phyloP scores from a whole-genome alignment of 2,797 vertebrate species.

The Malurus splendens region DNA sequence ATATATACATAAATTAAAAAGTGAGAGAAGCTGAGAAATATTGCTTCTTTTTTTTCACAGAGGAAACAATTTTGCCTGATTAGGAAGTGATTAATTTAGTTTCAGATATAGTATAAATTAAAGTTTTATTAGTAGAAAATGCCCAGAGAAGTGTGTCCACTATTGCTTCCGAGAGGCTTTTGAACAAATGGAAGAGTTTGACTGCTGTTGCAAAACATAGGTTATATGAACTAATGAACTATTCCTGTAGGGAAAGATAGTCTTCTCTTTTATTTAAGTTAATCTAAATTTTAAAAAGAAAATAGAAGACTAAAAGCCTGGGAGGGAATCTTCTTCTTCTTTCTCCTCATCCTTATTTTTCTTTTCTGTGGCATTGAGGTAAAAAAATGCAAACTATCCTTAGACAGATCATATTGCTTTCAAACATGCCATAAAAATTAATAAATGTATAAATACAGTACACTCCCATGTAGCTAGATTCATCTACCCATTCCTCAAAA shows the following conservation, averaged over 20 bases:
- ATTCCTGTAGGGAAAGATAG: neutral
- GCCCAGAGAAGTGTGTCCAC: neutral
- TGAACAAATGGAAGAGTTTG: conserved; percentile 17
- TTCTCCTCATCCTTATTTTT: neutral
- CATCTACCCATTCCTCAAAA: neutral
- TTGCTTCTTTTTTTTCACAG: neutral
- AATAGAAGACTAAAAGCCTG: neutral
- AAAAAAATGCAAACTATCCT: neutral
- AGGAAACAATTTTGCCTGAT: neutral
- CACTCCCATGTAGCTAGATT: neutral
- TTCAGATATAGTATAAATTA: neutral
- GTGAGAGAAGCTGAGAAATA: neutral
- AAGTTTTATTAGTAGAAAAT: neutral
- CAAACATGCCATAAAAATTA: neutral
- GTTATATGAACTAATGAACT: neutral
- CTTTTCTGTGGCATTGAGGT: neutral
- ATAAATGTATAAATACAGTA: neutral
- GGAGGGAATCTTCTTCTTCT: neutral
- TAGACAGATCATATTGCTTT: neutral
- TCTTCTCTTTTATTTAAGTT: neutral
- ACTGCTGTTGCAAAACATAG: neutral
- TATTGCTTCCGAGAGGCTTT: conserved; percentile 1
- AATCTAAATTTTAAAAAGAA: neutral
- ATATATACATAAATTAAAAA: neutral
- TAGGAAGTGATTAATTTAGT: neutral